Base-by-base conservation (phyloP, 2,113 vertebrate species). In the Syrrhaptes paradoxus region DNA sequence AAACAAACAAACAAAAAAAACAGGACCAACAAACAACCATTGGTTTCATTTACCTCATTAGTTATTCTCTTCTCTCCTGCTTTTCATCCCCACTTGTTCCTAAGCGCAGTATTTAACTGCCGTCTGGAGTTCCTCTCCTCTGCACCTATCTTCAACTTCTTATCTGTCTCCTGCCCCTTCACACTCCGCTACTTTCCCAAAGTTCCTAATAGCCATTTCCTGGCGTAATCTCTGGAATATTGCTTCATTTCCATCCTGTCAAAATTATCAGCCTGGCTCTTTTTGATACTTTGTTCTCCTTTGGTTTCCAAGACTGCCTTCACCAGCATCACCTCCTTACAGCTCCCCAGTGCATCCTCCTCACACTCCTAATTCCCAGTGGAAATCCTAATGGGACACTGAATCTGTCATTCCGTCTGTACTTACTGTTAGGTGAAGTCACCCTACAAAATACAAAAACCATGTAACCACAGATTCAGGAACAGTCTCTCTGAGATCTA, bases 171-270 rank as follows among this genome's bases (percentile, higher is more conserved):
- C 79, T 63, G 46, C 67, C 75, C 52, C 55, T 84, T 65, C 65
- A 32, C 63, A 46, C 59, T 74, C 55, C 7, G 34, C 52, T 61
- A n/a, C 93, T 89, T 72, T 78, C 89, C 83, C 93, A 91, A 36
- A 66, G 59, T 74, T 89, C 45, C 59, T 85, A 52, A 12, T 59
- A 77, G 38, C 68, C 61, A 45, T 52, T 87, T 95, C 93, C 93
- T 90, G 89, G 65, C 6, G 0, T 74, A 51, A 87, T 92, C 80
- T 84, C 61, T 70, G 76, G 76, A 89, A 65, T 80, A 89, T 25
- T 81, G 65, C 38, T 90, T 87, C 90, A 43, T 74, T 92, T 90
- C 83, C 86, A 90, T 24, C 80, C 59, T 57, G 76, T 74, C 83
- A 77, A 46, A 83, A 70, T 90, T 92, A 95, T 87, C 76, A 65